Evolutionary conservation across 2,797 vertebrate species (phyloP).

Genomic region (Tragopan temminckii): DNA sequence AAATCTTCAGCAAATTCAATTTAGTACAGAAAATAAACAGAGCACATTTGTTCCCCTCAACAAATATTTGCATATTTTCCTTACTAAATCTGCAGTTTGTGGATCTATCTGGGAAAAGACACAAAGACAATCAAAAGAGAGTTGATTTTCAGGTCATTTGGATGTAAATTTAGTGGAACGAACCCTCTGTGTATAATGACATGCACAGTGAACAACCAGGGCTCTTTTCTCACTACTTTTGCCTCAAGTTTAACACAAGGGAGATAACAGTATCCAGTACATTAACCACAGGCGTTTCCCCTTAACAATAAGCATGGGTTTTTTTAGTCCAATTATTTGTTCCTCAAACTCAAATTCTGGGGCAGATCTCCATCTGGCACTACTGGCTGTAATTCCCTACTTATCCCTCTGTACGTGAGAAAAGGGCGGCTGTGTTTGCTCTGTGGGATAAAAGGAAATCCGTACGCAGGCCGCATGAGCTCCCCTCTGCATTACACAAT

Average conservation of each 20-base stretch:
- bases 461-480: background rate
- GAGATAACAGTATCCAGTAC: background rate
- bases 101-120: background rate
- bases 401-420: background rate
- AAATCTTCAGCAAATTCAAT: conserved; percentile 37
- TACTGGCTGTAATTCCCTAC: background rate
- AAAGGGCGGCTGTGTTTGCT: background rate
- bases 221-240: background rate
- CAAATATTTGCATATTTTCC: background rate
- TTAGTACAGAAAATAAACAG: conserved; percentile 8
- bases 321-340: background rate
- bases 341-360: background rate
- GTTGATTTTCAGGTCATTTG: background rate
- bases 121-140: background rate
- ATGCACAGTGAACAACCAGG: fast-evolving
- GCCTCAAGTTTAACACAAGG: background rate
- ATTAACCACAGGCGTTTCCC: background rate
- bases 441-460: background rate
- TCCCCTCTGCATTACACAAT: background rate
- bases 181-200: background rate
- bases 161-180: background rate
- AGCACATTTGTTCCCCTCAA: background rate
- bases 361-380: conserved; percentile 28
- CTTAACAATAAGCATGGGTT: background rate
- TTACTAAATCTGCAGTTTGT: background rate